Base-by-base conservation (phyloP, 2,797 vertebrate species). In the Threskiornis aethiopicus region DNA sequence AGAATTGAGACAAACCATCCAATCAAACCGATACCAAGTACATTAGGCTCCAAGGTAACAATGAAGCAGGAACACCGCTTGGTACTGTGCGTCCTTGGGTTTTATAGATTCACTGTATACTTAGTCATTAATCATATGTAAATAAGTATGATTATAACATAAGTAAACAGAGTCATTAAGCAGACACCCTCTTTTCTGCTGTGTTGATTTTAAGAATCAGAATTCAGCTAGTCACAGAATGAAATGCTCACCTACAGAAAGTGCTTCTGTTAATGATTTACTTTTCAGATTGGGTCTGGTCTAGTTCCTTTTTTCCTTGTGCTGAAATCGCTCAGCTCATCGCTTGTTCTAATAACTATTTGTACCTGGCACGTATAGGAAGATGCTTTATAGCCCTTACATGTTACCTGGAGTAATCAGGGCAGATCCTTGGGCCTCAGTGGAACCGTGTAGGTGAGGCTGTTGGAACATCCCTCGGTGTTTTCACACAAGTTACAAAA, bases 221-320 rank as follows among this genome's bases (percentile, higher is more conserved):
- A 95, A 92, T 94, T 91, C 81, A 96, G 61, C 84, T 61, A 85
- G 79, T 64, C 87, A 92, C 46, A 94, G 81, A 94, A 93, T 90
- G 75, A 93, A 95, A n/a, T 41, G 33, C 31, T 96, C 94, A 87
- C 87, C 93, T 96, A 93, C 84, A 46, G 42, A 91, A 95, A 96
- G 89, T 67, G 57, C 41, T 87, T 57, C 29, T 90, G 97, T 98
- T 98, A 98, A 98, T 98, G 64, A 97, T 98, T 97, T 96, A 97
- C 97, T 93, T 94, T 95, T 67, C 90, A 85, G 55, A 76, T 62
- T 78, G 64, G 42, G 16, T 82, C 42, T 70, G 44, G 8, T 55
- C 44, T 84, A 52, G 59, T 51, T 95, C 59, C 25, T 46, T 84
- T 79, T 93, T 71, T 16, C 41, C 26, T 91, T 75, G 10, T 66